Evolutionary conservation across 2,113 vertebrate species (phyloP), one percentile per base, ranked within the genome.

Genomic region (Sebastes fasciatus): DNA sequence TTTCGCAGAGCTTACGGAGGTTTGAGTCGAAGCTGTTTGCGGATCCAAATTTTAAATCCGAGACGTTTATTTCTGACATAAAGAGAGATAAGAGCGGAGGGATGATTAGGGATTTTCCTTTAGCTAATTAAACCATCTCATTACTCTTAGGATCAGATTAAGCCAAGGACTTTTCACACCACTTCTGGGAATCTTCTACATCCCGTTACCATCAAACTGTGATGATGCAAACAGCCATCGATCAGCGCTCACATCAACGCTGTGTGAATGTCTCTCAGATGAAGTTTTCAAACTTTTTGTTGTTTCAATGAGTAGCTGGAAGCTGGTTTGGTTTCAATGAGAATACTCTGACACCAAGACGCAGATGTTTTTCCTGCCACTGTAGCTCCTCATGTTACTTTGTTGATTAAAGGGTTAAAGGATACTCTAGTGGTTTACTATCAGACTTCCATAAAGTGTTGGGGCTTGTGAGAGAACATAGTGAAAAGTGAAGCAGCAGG

Each of bases 71-170:
- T 71, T 52, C 4, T 85, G 77, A 90, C 86, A 42, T n/a, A 26
- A 51, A 63, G 55, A 23, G 43, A 49, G 84, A 92, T 83, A 84
- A 88, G 90, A 89, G 72, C 6, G 16, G 16, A 13, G 73, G 69
- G 78, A 79, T 73, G 80, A 90, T 80, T 10, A 60, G 73, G 87
- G 89, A 88, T 89, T 88, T 83, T 77, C 40, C 73, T 71, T 85
- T 69, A 49, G 81, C 85, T 88, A 86, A 92, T 92, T 91, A 90
- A 89, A 91, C 79, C 21, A 91, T 88, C 77, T 86, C 82, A 74
- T 85, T 89, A 85, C 86, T 83, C 77, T 73, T 34, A 68, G 51
- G 72, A 91, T 89, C 87, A 87, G 89, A 89, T 89, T 79, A 86
- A 88, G 65, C 26, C 46, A 3, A 79, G 74, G 82, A 86, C 79